Evolutionary conservation across 1,140 invertebrate genomes (phyloP), one percentile per base, ranked within the genome.

Genomic region (Planococcus citri): DNA sequence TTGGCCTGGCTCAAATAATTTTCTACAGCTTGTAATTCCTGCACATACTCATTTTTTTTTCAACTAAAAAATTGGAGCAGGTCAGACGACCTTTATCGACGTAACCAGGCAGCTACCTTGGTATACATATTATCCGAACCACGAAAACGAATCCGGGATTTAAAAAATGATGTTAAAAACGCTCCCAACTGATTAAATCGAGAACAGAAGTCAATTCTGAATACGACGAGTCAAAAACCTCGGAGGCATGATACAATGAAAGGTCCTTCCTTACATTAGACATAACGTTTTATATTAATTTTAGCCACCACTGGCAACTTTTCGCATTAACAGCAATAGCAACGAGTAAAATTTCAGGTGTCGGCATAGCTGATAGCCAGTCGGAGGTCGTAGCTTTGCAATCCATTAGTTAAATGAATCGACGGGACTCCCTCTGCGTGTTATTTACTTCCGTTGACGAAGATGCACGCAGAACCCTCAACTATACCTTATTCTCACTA

Each of bases 371-470:
- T 64, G 60, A 64, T 64, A 64, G 60, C 60, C 60, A 64, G 60
- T 64, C 60, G 60, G 60, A 64, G 60, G 60, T 64, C 60, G 60
- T 64, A 64, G 60, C 60, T 25, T 64, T 27, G 60, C 60, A 64
- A 64, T 64, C 60, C 60, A 64, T 64, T 64, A 64, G 60, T 64
- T 64, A 64, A 64, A 64, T 64, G 60, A 64, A 64, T 64, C 60
- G 60, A 64, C 60, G 60, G 21, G 60, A 64, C 60, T 64, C 60
- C 60, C 60, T 64, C 60, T 64, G 60, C 60, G 60, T 64, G 60
- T 64, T 64, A 64, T 27, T 64, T 27, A 64, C 60, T 64, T 64
- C 60, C 60, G 60, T 64, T 64, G 60, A 64, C 60, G 25, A 64
- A 64, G 60, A 64, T 64, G 60, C 60, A 64, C 60, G 60, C 60